These are phyloP conservation scores for Deroplatys truncata DNA, from an alignment of 2,888 invertebrate species.

Conservation along the genomic window DNA sequence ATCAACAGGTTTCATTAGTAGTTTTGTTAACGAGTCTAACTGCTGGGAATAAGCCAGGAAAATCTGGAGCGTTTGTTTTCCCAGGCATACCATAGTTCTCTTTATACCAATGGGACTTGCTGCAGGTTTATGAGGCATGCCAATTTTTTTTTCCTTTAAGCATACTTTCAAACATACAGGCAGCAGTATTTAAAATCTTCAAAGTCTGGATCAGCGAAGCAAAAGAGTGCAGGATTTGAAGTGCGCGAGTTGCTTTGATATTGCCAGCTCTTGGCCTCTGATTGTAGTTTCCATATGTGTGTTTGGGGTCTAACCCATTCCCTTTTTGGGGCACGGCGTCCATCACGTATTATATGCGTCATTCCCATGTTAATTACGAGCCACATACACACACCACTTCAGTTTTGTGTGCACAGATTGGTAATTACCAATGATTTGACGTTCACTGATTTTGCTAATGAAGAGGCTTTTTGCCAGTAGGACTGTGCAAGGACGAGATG, in stretches of 20 bases:
- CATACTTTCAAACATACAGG: too few relatives aligned
- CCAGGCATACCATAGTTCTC: too few relatives aligned
- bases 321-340: neutral
- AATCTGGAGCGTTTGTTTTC: too few relatives aligned
- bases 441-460: conserved; percentile 7
- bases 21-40: too few relatives aligned
- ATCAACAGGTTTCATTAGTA: too few relatives aligned
- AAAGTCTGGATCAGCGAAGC: too few relatives aligned
- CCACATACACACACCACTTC: neutral
- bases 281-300: neutral
- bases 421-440: conserved; percentile 3
- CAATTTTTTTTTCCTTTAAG: too few relatives aligned
- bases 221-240: too few relatives aligned
- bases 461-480: neutral
- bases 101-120: too few relatives aligned
- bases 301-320: neutral
- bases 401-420: neutral
- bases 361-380: neutral
- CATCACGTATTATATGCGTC: neutral
- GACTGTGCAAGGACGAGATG: neutral
- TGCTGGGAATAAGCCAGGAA: too few relatives aligned
- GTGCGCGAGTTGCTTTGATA: neutral
- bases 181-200: too few relatives aligned
- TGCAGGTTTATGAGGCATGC: too few relatives aligned
- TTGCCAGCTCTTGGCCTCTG: neutral